phyloP scores from a whole-genome alignment of 1,140 invertebrate genomes.

The Mesaphorura yosii region DNA sequence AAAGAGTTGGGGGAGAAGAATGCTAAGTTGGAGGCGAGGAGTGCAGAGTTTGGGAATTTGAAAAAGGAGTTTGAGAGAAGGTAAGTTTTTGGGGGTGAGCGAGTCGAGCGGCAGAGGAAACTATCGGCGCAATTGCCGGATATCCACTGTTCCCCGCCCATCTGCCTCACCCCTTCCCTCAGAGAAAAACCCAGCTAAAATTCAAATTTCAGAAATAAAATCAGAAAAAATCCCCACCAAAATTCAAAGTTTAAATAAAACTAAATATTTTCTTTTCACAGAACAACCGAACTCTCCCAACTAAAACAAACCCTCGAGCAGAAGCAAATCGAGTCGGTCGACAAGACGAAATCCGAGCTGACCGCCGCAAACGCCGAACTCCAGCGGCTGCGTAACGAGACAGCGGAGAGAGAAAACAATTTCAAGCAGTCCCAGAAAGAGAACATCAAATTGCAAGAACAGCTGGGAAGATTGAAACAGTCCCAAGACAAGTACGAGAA shows the following conservation, averaged over 20 bases:
- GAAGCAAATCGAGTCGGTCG: not conserved
- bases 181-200: too few species aligned
- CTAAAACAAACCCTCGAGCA: not conserved
- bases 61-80: too few species aligned
- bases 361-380: not conserved
- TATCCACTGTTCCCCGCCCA: too few species aligned
- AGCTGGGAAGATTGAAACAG: conserved; percentile 45
- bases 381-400: conserved; percentile 18
- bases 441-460: conserved; percentile 19
- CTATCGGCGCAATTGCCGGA: too few species aligned
- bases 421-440: conserved; percentile 13
- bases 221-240: too few species aligned
- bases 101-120: too few species aligned
- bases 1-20: conserved; percentile 8
- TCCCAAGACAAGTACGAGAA: conserved; percentile 71
- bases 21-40: conserved; percentile 9
- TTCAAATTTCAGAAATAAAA: too few species aligned
- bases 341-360: not conserved
- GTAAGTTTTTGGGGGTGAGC: too few species aligned
- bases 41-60: conserved; percentile 13
- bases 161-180: too few species aligned
- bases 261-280: too few species aligned
- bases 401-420: conserved; percentile 18
- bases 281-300: not conserved
- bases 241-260: too few species aligned